Base-by-base conservation (phyloP, 2,888 invertebrate species). In the Epiperipatus broadwayi region DNA sequence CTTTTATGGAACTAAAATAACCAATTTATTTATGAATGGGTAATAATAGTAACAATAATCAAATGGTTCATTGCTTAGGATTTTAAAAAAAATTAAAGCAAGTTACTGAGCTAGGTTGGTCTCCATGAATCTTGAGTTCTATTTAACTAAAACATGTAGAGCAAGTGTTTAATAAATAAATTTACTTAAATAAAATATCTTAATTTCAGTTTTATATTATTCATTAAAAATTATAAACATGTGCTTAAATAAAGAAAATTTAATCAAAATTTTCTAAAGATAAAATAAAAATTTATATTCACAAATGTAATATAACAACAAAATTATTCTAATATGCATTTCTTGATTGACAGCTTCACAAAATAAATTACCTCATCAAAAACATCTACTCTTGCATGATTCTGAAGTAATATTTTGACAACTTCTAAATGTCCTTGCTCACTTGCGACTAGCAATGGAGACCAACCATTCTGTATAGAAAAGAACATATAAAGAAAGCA, bases 321-420 rank as follows among this genome's bases (percentile, higher is more conserved):
- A 5, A 34, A 34, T 12, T 28, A 7, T 25, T 8, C 25, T n/a
- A 25, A n/a, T 25, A 8, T 25, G 25, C n/a, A 8, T 25, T 8
- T 25, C 7, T 14, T 8, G 14, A 31, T 7, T 12, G 7, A 8
- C 7, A 8, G 21, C 42, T 42, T n/a, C n/a, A n/a, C n/a, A n/a
- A n/a, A 31, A 5, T 7, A 12, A 21, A 84, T 84, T 61, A 95
- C 93, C 46, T 75, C 76, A 57, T 97, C 97, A 59, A 99, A 99
- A 0, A 97, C 95, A 58, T 97, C 97, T 14, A 97, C 95, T 55
- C 97, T 72, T 5, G 95, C 95, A 58, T 95, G 89, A 60, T 93
- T 87, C 27, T 78, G 70, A 42, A 93, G 66, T 40, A 95, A 67
- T 43, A 80, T 60, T 41, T 60, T 59, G 29, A 93, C 87, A 48